Evolutionary conservation across 2,888 invertebrate species (phyloP).

Genomic region (Diploptera punctata): DNA sequence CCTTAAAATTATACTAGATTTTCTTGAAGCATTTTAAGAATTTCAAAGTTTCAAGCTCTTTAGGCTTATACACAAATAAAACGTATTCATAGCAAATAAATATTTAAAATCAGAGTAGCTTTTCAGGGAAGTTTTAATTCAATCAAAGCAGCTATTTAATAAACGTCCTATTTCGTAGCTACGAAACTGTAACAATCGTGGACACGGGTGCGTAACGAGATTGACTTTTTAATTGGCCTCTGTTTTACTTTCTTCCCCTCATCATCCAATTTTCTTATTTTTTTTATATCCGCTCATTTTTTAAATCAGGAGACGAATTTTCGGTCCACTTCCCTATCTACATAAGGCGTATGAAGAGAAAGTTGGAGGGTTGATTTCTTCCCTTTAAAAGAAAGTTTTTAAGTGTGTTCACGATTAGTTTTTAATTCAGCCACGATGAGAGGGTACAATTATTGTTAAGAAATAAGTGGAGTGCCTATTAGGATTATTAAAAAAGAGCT

Average conservation of each 20-base stretch:
- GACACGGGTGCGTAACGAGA: not conserved
- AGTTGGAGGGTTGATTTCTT: no score
- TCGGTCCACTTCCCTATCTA: not conserved
- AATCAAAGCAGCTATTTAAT: not conserved
- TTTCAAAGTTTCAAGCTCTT: no score
- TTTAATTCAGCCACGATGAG: conserved; percentile 1
- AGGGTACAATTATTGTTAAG: not conserved
- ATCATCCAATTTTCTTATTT: conserved; percentile 1
- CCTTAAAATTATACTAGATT: no score
- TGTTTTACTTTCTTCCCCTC: not conserved
- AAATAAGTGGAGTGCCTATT: not conserved
- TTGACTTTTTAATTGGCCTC: not conserved
- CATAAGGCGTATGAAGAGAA: no score
- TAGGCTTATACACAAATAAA: no score
- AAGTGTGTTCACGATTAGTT: not conserved
- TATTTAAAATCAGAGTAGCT: no score
- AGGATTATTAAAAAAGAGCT: not conserved
- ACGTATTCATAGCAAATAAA: no score
- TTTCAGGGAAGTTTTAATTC: not conserved
- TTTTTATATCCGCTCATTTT: not conserved
- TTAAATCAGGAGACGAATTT: conserved; percentile 3
- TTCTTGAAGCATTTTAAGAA: no score
- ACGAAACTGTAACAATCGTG: not conserved
- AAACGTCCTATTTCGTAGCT: not conserved
- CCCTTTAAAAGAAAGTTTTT: no score